Evolutionary conservation across 2,113 vertebrate species (phyloP).

Genomic region (Xiphorhynchus elegans): DNA sequence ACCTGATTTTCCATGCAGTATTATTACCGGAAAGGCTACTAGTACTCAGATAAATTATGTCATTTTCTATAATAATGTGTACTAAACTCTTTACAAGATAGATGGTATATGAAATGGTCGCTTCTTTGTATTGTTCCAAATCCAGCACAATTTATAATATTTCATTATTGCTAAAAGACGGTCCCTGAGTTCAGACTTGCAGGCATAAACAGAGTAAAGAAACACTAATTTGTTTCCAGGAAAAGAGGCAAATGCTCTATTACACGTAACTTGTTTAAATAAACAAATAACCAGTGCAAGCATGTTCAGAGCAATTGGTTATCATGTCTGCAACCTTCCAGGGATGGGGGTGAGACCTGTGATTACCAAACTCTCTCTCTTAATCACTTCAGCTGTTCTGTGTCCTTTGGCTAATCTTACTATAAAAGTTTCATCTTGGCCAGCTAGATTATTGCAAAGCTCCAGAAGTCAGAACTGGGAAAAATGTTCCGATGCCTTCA

Average conservation of each 20-base stretch:
- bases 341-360: not conserved
- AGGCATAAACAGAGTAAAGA: not conserved
- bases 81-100: not conserved
- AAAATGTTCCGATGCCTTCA: not conserved
- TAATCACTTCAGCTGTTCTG: not conserved
- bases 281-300: not conserved
- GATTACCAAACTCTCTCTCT: not conserved
- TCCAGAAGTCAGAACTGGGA: not conserved
- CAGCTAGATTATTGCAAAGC: not conserved
- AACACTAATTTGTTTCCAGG: not conserved
- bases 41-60: not conserved
- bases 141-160: not conserved
- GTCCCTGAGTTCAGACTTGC: not conserved
- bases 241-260: not conserved
- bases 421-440: not conserved
- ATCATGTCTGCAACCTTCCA: not conserved
- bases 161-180: not conserved
- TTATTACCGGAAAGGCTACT: not conserved
- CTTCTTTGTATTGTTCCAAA: not conserved
- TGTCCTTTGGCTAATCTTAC: not conserved
- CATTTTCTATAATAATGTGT: not conserved
- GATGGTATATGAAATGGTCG: not conserved
- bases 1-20: not conserved
- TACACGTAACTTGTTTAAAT: not conserved
- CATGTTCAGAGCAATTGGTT: not conserved